A percentile compares a stretch with the other conserved stretches of the same genome.
phyloP scores from a whole-genome alignment of 1,140 invertebrate genomes.

The Leptinotarsa defecta region DNA sequence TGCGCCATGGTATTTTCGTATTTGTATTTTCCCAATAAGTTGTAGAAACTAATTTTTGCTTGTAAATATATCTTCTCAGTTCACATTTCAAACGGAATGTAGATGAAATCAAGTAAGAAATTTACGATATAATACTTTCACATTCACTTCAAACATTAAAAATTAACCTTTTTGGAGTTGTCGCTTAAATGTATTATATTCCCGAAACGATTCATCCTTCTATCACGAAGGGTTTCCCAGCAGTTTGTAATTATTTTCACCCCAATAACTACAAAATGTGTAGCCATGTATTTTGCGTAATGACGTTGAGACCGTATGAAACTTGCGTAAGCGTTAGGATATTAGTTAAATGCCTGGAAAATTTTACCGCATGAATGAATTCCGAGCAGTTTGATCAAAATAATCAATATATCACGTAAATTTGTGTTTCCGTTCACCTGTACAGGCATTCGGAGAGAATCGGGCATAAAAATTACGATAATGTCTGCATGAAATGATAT shows the following conservation, averaged over 20 bases:
- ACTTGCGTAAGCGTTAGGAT: conserved; percentile 8
- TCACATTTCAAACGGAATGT: too few relatives aligned
- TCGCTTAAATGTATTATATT: neutral
- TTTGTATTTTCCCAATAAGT: too few relatives aligned
- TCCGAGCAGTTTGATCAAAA: conserved; percentile 10
- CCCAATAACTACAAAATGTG: conserved; percentile 13
- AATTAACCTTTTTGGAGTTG: too few relatives aligned
- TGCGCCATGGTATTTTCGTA: too few relatives aligned
- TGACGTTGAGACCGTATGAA: conserved; percentile 17
- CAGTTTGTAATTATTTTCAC: conserved; percentile 16
- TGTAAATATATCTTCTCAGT: too few relatives aligned
- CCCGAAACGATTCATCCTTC: neutral
- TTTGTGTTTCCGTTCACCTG: neutral
- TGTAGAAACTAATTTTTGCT: too few relatives aligned
- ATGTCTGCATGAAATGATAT: neutral
- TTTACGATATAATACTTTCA: too few relatives aligned
- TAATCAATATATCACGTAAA: conserved; percentile 12
- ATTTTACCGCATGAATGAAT: neutral
- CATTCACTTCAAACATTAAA: too few relatives aligned
- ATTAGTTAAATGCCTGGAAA: conserved; percentile 16
- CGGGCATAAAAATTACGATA: conserved; percentile 8
- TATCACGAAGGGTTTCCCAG: neutral
- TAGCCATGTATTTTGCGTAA: conserved; percentile 15
- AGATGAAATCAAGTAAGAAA: too few relatives aligned
- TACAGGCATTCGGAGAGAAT: neutral